Evolutionary conservation across 1,140 invertebrate species (phyloP), one percentile per base, ranked within the genome.

Genomic region (Acromyrmex echinatior): DNA sequence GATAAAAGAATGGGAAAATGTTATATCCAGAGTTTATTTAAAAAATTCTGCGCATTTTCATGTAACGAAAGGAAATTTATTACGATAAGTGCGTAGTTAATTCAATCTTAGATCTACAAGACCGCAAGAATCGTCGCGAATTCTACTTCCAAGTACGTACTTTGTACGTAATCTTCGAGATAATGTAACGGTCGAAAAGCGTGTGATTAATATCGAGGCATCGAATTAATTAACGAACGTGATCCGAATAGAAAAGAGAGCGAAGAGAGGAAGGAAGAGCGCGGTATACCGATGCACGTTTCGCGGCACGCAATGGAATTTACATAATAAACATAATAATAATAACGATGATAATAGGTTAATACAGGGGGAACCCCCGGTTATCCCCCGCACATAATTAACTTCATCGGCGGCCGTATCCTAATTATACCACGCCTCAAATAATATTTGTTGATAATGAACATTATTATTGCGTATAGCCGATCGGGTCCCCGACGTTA

Each of bases 311-410:
- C 80, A 76, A 76, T 76, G 70, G 39, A 84, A 84, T 84, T 84
- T 84, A 84, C 80, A 84, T 84, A 84, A 84, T 84, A 84, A 84
- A 84, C 80, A 84, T 84, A 84, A 84, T 84, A 84, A 84, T 84
- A 84, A 84, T 84, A 76, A 84, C 58, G 80, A 76, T 45, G 80
- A 84, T 84, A 84, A 84, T 84, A 73, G 80, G 70, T 84, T 84
- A 84, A 84, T 84, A 84, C 70, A 71, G 28, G 73, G 62, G 60
- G 53, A 86, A 86, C 74, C 62, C 74, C 35, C 49, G 74, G 51
- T 79, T 79, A 86, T 79, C 49, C 71, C 82, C 82, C 49, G 60
- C 82, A 79, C 60, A 79, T 86, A 86, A 86, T 86, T 86, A 86
- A 86, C 82, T 86, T 78, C 74, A 86, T 86, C 82, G 82, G 63